phyloP scores from a whole-genome alignment of 2,888 invertebrate species.

The Neuroscelio doddi region DNA sequence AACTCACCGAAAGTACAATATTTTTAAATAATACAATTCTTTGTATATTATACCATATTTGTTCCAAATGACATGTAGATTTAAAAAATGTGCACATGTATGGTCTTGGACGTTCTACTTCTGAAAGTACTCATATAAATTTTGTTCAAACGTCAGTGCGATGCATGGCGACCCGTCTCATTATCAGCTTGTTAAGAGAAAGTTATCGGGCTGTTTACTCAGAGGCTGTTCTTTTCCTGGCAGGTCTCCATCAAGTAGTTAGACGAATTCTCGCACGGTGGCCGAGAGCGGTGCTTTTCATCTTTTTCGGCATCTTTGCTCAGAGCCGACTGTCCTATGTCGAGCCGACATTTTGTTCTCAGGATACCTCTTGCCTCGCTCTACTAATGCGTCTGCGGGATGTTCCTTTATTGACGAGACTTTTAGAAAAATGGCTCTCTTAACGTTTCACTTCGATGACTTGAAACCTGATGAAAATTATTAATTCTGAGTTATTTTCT shows the following conservation, averaged over 20 bases:
- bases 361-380: slow-evolving; percentile 26
- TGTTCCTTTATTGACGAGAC: slow-evolving; percentile 42
- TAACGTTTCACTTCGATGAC: slow-evolving; percentile 41
- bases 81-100: too few species aligned
- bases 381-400: slow-evolving; percentile 40
- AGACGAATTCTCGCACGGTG: slow-evolving; percentile 58
- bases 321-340: slow-evolving; percentile 31
- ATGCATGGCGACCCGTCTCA: slow-evolving; percentile 45
- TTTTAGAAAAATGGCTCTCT: slow-evolving; percentile 41
- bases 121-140: too few species aligned
- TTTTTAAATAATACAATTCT: too few species aligned
- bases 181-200: slow-evolving; percentile 64
- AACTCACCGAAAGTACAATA: too few species aligned
- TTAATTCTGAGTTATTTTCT: slow-evolving; percentile 35
- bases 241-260: slow-evolving; percentile 31
- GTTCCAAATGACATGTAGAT: too few species aligned
- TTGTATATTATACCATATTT: too few species aligned
- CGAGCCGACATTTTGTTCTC: slow-evolving; percentile 44
- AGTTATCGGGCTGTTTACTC: slow-evolving; percentile 60
- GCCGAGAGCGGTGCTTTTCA: slow-evolving; percentile 61
- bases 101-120: too few species aligned
- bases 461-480: slow-evolving; percentile 34
- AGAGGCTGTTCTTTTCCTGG: slow-evolving; percentile 32
- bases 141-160: neutral
- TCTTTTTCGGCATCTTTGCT: slow-evolving; percentile 52